Percentiles rank a stretch among this genome's conserved stretches.
These are phyloP conservation scores for Reticulitermes speratus DNA, from an alignment of 1,140 invertebrate species.

Conservation along the genomic window DNA sequence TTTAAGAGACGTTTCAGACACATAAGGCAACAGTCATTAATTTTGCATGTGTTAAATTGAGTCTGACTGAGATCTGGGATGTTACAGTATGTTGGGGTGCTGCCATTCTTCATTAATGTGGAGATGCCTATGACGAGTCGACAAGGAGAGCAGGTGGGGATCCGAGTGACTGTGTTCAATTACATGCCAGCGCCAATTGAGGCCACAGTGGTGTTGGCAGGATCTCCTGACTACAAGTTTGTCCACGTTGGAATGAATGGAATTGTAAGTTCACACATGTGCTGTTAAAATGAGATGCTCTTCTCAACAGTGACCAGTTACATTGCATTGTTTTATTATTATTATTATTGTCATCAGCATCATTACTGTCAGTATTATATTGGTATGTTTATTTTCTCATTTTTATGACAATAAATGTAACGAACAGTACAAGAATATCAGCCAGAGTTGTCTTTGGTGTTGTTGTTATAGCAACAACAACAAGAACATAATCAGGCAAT, in stretches of 20 bases:
- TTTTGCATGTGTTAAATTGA: too few species aligned
- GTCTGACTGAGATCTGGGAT: background rate
- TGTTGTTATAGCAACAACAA: too few species aligned
- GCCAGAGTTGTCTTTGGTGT: too few species aligned
- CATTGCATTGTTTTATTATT: background rate
- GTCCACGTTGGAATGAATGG: slow-evolving; percentile 92
- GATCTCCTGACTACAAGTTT: slow-evolving; percentile 88
- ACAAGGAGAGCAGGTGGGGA: slow-evolving; percentile 91
- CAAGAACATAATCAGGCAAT: too few species aligned
- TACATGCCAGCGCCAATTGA: slow-evolving; percentile 82
- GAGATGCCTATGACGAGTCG: slow-evolving; percentile 83
- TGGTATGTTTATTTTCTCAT: too few species aligned
- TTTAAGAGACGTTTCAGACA: too few species aligned
- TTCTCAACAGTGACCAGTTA: too few species aligned
- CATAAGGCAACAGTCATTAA: too few species aligned
- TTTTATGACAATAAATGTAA: too few species aligned
- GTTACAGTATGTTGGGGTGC: slow-evolving; percentile 71
- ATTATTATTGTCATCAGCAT: slow-evolving; percentile 18
- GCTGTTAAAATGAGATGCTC: background rate
- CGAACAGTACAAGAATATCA: too few species aligned
- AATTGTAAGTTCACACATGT: slow-evolving; percentile 59
- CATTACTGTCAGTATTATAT: too few species aligned
- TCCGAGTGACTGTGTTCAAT: slow-evolving; percentile 92
- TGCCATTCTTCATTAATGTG: slow-evolving; percentile 93
- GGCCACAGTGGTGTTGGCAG: slow-evolving; percentile 81